Conservation (phyloP, 2,888 invertebrate species). For the Drosophila gaucha region DNA sequence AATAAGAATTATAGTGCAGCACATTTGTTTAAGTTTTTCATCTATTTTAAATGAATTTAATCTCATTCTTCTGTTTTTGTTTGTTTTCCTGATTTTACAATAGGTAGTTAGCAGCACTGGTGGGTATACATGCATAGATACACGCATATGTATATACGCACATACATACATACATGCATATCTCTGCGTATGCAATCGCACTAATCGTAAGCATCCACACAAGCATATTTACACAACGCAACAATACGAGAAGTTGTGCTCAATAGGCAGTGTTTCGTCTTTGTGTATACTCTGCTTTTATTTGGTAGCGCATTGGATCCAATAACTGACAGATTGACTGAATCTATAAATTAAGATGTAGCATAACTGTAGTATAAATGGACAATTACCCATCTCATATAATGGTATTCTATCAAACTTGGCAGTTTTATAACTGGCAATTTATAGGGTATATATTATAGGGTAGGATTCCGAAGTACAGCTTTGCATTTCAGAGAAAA, state of each 20-base stretch:
- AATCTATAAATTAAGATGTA: background rate
- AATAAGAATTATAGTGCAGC: too few relatives aligned
- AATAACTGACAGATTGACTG: background rate
- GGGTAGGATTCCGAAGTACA: too few relatives aligned
- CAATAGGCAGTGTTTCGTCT: constrained; percentile 37
- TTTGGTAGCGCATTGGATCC: constrained; percentile 4
- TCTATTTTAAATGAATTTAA: background rate
- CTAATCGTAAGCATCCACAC: constrained; percentile 39
- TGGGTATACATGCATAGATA: background rate
- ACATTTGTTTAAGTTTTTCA: too few relatives aligned
- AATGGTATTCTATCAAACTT: too few relatives aligned
- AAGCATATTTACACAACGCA: constrained; percentile 30
- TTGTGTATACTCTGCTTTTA: constrained; percentile 35
- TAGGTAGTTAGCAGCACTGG: background rate
- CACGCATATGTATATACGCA: too few relatives aligned
- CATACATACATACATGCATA: constrained; percentile 17
- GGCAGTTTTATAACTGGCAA: too few relatives aligned
- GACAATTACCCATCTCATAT: too few relatives aligned
- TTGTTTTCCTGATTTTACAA: background rate
- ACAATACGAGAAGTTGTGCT: constrained; percentile 25
- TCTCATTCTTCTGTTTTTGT: background rate
- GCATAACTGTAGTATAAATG: too few relatives aligned
- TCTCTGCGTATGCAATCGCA: constrained; percentile 15
- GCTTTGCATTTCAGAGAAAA: too few relatives aligned
- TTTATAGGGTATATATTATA: too few relatives aligned